Conservation (phyloP, 2,797 vertebrate genomes). For the Pseudochromis fuscus region DNA sequence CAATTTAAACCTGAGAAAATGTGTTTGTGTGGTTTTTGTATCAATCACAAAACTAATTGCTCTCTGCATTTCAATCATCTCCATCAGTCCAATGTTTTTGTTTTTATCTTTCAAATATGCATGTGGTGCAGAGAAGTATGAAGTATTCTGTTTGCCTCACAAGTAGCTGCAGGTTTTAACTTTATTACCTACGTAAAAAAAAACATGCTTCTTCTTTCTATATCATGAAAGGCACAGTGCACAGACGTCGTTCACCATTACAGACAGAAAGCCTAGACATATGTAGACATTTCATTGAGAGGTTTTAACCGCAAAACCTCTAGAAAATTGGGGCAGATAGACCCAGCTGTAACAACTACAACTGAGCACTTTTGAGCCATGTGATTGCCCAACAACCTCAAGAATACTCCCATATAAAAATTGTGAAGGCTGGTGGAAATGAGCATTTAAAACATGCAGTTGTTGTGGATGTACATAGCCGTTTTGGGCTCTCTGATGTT, state of each 20-base stretch:
- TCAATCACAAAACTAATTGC: neutral
- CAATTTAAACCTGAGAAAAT: constrained; percentile 1
- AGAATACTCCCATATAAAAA: constrained; percentile 65
- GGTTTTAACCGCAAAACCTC: constrained; percentile 69
- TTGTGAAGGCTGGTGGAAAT: constrained; percentile 36
- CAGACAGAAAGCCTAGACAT: constrained; percentile 65
- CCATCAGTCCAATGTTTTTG: constrained; percentile 3
- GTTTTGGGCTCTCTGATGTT: constrained; percentile 64
- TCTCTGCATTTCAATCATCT: neutral
- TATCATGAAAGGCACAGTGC: constrained; percentile 21
- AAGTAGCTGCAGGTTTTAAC: constrained; percentile 44
- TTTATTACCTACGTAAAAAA: neutral
- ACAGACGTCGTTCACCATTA: constrained; percentile 30
- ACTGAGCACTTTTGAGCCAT: constrained; percentile 43
- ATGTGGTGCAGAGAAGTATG: constrained; percentile 3
- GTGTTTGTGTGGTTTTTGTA: constrained; percentile 26
- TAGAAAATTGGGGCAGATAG: constrained; percentile 58
- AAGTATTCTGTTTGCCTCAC: constrained; percentile 22
- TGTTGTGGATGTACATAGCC: constrained; percentile 59
- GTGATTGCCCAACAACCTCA: constrained; percentile 56
- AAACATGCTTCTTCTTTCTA: constrained; percentile 21
- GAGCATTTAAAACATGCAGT: constrained; percentile 69
- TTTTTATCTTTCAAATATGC: constrained; percentile 1
- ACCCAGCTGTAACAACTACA: constrained; percentile 46
- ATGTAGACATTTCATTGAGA: constrained; percentile 47